Evolutionary conservation across 2,888 invertebrate species (phyloP).

Genomic region (Apeira syringaria): DNA sequence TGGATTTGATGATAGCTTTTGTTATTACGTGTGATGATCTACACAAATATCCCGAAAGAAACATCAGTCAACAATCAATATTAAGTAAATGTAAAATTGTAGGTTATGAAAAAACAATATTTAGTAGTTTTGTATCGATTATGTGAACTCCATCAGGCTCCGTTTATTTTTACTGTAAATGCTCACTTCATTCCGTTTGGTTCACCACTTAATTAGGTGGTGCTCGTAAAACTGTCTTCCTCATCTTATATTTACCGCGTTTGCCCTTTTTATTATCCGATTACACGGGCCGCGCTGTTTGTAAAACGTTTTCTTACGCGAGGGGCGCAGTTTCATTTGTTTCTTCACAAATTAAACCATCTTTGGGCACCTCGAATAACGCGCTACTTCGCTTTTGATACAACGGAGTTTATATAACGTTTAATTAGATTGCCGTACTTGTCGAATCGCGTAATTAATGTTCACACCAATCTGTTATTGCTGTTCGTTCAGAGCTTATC

Average conservation of each 20-base stretch:
- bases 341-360: slow-evolving; percentile 79
- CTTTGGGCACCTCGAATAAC: slow-evolving; percentile 47
- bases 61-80: no score
- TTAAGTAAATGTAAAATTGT: no score
- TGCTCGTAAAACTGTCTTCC: slow-evolving; percentile 84
- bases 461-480: slow-evolving; percentile 71
- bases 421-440: slow-evolving; percentile 69
- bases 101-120: no score
- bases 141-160: slow-evolving; percentile 29
- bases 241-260: slow-evolving; percentile 84
- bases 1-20: slow-evolving; percentile 43
- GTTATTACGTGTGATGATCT: slow-evolving; percentile 35
- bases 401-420: slow-evolving; percentile 48
- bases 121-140: slow-evolving; percentile 7
- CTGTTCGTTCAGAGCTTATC: slow-evolving; percentile 70
- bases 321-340: slow-evolving; percentile 83
- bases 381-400: slow-evolving; percentile 33
- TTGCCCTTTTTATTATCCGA: slow-evolving; percentile 84
- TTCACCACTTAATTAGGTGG: slow-evolving; percentile 83
- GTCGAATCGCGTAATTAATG: slow-evolving; percentile 72
- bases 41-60: slow-evolving; percentile 3
- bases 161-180: slow-evolving; percentile 65
- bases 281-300: slow-evolving; percentile 81
- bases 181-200: slow-evolving; percentile 75
- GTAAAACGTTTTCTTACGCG: slow-evolving; percentile 73